Conservation (phyloP, 2,888 invertebrate genomes). For the Lapara coniferarum region DNA sequence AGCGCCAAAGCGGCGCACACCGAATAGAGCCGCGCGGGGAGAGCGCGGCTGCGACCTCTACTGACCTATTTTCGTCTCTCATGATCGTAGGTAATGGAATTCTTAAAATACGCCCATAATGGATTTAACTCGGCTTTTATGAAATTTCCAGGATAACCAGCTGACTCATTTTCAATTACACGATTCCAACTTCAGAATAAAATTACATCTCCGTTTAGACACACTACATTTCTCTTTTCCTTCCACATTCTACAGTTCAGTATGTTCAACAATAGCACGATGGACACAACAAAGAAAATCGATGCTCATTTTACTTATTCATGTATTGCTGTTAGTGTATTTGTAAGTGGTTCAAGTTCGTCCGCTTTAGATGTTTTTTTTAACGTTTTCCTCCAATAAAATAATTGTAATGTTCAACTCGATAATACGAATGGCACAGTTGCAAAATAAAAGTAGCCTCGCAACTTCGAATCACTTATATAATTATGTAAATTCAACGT, state of each 20-base stretch:
- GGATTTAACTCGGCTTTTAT: too few relatives aligned
- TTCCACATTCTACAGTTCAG: background rate
- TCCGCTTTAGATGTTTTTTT: background rate
- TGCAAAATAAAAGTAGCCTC: background rate
- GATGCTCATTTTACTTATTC: background rate
- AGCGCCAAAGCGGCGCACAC: too few relatives aligned
- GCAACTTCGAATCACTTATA: background rate
- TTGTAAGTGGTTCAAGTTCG: constrained; percentile 1
- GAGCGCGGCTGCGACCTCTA: too few relatives aligned
- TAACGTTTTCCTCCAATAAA: background rate
- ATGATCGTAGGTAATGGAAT: too few relatives aligned
- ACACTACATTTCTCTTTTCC: background rate
- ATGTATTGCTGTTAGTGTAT: background rate
- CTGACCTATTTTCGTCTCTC: too few relatives aligned
- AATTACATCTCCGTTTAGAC: too few relatives aligned
- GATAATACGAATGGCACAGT: background rate
- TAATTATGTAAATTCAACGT: background rate
- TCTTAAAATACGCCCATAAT: too few relatives aligned
- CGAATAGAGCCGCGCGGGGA: too few relatives aligned
- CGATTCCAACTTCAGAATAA: too few relatives aligned
- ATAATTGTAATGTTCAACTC: background rate
- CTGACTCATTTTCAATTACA: too few relatives aligned
- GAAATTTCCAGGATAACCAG: too few relatives aligned
- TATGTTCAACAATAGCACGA: background rate
- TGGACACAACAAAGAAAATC: background rate